Base-by-base conservation (phyloP, 2,888 invertebrate genomes). In the Eretmocerus hayati region DNA sequence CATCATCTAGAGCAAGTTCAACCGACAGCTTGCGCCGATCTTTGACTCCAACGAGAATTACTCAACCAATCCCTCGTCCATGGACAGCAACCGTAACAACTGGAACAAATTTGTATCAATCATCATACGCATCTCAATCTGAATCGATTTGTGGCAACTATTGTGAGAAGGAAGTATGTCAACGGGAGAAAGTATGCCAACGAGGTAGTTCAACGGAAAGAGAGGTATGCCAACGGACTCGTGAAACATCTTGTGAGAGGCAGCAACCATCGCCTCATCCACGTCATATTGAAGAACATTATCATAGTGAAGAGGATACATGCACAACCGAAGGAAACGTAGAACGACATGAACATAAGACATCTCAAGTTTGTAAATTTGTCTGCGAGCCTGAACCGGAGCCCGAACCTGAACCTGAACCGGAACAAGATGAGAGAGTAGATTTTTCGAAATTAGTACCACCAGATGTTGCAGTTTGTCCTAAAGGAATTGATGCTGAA, bases 1-100 rank as follows among this genome's bases (percentile, higher is more conserved):
- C 56, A 1, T 55, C 58, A 8, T 61, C 63, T 2, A 58, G 63
- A 42, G 59, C 69, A 0, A 61, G 62, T 39, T 71, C 70, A 3
- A 58, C 65, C 3, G 69, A 70, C 18, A 64, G 66, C n/a, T 49
- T 65, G 2, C 56, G 68, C 6, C 57, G 71, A 33, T 71, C 71
- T 0, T 43, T 71, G 36, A 71, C 71, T 1, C 71, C 71, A 1
- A 71, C 71, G 8, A 62, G 63, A 36, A 71, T 71, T 26, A 60
- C 60, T 18, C 71, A 71, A 23, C 71, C 71, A 6, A 61, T 61
- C 13, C 71, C 71, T 1, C 59, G 62, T 40, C 71, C 71, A 2
- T 71, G 71, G 71, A 68, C 65, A 1, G 70, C 70, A 1, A 69
- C 67, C 2, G 71, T 69, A 2, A 63, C 64, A 0, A 56, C 62